A percentile compares a stretch with the other conserved stretches of the same genome.
phyloP scores from a whole-genome alignment of 2,113 vertebrate species.

The Oryzias woworae region DNA sequence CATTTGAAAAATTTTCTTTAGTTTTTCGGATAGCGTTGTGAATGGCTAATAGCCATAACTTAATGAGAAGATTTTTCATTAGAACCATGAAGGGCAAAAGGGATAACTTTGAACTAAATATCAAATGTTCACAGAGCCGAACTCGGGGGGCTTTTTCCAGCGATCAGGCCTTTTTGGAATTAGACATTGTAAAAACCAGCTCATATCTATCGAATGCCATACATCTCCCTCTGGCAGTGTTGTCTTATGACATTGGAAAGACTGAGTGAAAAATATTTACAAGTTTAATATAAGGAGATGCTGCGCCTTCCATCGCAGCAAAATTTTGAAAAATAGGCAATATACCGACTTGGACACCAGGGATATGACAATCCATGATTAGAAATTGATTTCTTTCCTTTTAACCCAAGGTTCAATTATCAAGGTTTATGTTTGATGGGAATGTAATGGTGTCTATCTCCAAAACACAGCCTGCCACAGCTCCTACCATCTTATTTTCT shows the following conservation, averaged over 20 bases:
- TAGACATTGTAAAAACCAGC: constrained; percentile 10
- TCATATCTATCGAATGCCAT: constrained; percentile 28
- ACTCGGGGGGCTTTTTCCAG: constrained; percentile 22
- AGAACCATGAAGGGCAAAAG: constrained; percentile 25
- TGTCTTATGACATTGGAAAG: constrained; percentile 35
- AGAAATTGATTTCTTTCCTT: constrained; percentile 71
- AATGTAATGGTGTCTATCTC: constrained; percentile 58
- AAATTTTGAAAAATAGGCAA: constrained; percentile 48
- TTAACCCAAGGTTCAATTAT: constrained; percentile 70
- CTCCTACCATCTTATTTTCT: constrained; percentile 57
- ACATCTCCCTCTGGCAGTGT: constrained; percentile 25
- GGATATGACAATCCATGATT: constrained; percentile 69
- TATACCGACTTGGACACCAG: constrained; percentile 29
- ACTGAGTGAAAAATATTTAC: constrained; percentile 55
- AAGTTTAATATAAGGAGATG: constrained; percentile 46
- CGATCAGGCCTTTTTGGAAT: constrained; percentile 33
- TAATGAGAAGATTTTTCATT: constrained; percentile 47
- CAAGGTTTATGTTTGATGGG: constrained; percentile 56
- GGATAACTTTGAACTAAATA: constrained; percentile 43
- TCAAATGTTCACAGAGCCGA: constrained; percentile 46
- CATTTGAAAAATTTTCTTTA: too few species aligned
- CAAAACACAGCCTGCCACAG: constrained; percentile 41
- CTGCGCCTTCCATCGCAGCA: constrained; percentile 6
- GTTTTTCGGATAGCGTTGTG: too few species aligned
- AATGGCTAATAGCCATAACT: neutral